phyloP scores from a whole-genome alignment of 23 tunicate genomes.

The Ascidia mentula region DNA sequence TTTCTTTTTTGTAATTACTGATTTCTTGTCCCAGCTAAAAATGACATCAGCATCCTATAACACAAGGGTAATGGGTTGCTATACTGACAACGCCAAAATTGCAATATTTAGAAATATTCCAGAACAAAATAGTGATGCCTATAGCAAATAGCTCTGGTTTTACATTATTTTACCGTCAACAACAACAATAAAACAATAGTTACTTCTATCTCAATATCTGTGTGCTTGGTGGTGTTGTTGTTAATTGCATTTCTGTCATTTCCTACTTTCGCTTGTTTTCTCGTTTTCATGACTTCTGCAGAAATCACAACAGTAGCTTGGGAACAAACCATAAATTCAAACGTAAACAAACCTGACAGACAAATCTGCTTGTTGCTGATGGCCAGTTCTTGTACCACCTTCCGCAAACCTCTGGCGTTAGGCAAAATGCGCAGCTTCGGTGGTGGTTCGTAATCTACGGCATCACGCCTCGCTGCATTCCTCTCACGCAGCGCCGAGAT shows the following conservation, averaged over 20 bases:
- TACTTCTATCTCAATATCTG: too few relatives aligned
- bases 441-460: not conserved
- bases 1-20: not conserved
- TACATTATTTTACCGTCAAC: too few relatives aligned
- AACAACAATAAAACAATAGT: too few relatives aligned
- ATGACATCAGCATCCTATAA: not conserved
- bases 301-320: too few relatives aligned
- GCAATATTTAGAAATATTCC: too few relatives aligned
- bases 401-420: not conserved
- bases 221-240: too few relatives aligned
- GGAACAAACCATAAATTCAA: not conserved
- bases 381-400: not conserved
- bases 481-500: not conserved
- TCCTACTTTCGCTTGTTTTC: not conserved
- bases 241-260: not conserved
- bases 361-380: not conserved
- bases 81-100: too few relatives aligned
- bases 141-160: too few relatives aligned
- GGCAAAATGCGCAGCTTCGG: not conserved
- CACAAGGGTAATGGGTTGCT: too few relatives aligned
- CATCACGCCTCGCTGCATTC: not conserved
- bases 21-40: conserved; percentile 5
- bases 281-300: not conserved
- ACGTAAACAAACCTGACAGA: not conserved
- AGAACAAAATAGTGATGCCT: too few relatives aligned